Evolutionary conservation across 2,113 vertebrate genomes (phyloP).

Genomic region (Dendropsophus ebraccatus): DNA sequence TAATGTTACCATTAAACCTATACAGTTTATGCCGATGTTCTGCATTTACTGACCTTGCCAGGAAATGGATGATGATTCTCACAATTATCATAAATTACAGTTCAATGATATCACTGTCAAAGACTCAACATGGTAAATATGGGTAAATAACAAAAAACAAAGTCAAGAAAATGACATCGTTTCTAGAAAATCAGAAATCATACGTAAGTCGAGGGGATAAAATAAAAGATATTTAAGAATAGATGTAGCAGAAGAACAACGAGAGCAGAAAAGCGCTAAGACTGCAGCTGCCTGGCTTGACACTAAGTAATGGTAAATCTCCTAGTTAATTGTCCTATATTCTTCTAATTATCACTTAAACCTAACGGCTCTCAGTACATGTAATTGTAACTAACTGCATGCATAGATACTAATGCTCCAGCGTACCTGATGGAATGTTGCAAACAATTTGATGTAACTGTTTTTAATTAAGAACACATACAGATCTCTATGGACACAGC

Average conservation of each 20-base stretch:
- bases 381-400: slow-evolving; percentile 35
- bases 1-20: too few species aligned
- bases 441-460: slow-evolving; percentile 36
- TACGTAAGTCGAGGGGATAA: not conserved
- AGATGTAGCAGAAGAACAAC: not conserved
- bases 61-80: not conserved
- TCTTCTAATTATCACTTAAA: slow-evolving; percentile 47
- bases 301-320: slow-evolving; percentile 46
- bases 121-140: not conserved
- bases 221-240: not conserved
- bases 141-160: not conserved
- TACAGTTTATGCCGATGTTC: not conserved
- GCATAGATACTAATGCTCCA: slow-evolving; percentile 17
- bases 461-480: slow-evolving; percentile 43
- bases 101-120: not conserved
- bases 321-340: slow-evolving; percentile 35
- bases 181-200: not conserved
- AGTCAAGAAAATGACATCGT: not conserved
- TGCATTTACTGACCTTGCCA: not conserved
- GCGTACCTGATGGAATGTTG: slow-evolving; percentile 21
- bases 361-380: slow-evolving; percentile 40
- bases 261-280: slow-evolving; percentile 7
- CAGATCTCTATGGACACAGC: slow-evolving; percentile 20
- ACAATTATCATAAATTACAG: not conserved
- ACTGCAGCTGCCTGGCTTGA: slow-evolving; percentile 31